These are phyloP conservation scores for Sarcophaga bullata DNA, from an alignment of 1,140 invertebrate species.

Conservation along the genomic window DNA sequence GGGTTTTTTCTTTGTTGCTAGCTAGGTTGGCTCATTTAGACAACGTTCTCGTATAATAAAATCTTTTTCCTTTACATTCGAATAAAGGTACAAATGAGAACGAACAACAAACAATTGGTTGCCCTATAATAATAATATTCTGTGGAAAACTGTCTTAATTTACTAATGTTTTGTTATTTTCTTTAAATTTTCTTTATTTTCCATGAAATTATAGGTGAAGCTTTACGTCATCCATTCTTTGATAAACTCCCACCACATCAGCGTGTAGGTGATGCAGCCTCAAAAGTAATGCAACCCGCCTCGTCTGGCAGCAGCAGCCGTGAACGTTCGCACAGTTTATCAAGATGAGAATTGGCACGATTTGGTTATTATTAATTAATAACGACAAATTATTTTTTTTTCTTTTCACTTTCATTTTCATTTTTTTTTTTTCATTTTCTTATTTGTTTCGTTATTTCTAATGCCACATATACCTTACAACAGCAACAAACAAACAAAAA, in stretches of 20 bases:
- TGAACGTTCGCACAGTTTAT: slow-evolving; percentile 64
- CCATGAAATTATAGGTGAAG: slow-evolving; percentile 71
- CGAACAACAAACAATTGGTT: too few species aligned
- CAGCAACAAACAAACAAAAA: neutral
- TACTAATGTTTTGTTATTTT: slow-evolving; percentile 29
- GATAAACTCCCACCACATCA: slow-evolving; percentile 81
- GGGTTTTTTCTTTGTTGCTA: neutral
- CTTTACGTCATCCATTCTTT: slow-evolving; percentile 94
- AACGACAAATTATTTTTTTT: slow-evolving; percentile 9
- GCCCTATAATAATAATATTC: too few species aligned
- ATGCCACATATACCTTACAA: too few species aligned
- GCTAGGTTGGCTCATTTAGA: neutral
- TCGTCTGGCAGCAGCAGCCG: slow-evolving; percentile 65
- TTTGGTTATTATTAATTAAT: slow-evolving; percentile 66
- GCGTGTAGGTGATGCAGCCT: slow-evolving; percentile 70
- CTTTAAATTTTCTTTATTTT: neutral
- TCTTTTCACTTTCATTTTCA: neutral
- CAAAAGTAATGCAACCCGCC: slow-evolving; percentile 53
- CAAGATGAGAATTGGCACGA: slow-evolving; percentile 66
- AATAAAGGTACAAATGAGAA: slow-evolving; percentile 20
- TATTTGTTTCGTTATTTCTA: too few species aligned
- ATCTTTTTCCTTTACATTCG: neutral
- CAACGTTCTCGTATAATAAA: neutral
- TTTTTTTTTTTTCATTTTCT: too few species aligned
- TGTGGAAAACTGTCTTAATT: neutral